A percentile compares a stretch with the other conserved stretches of the same genome.
Evolutionary conservation across 2,113 vertebrate species (phyloP).

Genomic region (Coryphaenoides rupestris): DNA sequence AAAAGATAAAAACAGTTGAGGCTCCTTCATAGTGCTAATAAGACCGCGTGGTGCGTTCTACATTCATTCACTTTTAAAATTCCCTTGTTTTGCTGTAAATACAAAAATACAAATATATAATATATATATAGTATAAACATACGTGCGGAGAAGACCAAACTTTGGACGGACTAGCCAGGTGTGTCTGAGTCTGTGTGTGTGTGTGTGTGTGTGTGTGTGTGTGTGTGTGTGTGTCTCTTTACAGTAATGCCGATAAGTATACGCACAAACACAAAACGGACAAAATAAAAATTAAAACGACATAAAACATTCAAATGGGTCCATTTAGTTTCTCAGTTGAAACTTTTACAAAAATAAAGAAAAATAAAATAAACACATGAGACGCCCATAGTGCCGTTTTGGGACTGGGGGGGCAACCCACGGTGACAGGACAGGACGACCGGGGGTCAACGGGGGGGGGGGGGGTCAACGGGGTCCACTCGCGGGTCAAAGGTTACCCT

Average conservation of each 20-base stretch:
- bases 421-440: slow-evolving; percentile 25
- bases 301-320: slow-evolving; percentile 11
- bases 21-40: slow-evolving; percentile 46
- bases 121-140: not conserved
- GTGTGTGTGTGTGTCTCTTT: slow-evolving; percentile 13
- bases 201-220: no score
- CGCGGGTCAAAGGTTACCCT: slow-evolving; percentile 81
- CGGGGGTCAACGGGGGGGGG: no score
- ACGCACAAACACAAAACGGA: slow-evolving; percentile 35
- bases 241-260: slow-evolving; percentile 39
- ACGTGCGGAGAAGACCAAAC: slow-evolving; percentile 22
- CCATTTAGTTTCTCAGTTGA: no score
- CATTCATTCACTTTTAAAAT: slow-evolving; percentile 56
- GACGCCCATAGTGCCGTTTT: not conserved
- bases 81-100: slow-evolving; percentile 28
- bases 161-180: slow-evolving; percentile 46
- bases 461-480: not conserved
- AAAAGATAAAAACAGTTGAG: slow-evolving; percentile 54
- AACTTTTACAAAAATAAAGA: no score
- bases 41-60: slow-evolving; percentile 37
- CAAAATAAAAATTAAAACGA: slow-evolving; percentile 23
- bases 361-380: slow-evolving; percentile 6
- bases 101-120: slow-evolving; percentile 15
- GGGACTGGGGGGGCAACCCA: not conserved
- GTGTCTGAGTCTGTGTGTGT: slow-evolving; percentile 20